Percentiles rank a stretch among this genome's conserved stretches.
These are phyloP conservation scores for Oscheius sp. DNA, from an alignment of 2,888 invertebrate genomes.

Conservation along the genomic window DNA sequence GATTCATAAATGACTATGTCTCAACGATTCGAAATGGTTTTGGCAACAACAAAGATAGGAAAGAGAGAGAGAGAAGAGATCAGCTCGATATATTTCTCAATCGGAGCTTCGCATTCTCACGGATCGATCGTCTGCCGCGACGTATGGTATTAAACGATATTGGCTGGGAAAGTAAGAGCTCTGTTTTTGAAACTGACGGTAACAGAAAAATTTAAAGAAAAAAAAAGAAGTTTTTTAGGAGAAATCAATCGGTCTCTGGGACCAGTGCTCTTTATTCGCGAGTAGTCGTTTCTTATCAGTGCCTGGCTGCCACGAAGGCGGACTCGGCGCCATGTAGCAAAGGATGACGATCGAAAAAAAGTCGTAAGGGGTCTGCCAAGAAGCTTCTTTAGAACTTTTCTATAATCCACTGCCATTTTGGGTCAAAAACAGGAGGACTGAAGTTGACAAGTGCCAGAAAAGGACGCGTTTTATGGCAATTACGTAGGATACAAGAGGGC, in stretches of 20 bases:
- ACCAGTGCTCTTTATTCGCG: conserved; percentile 38
- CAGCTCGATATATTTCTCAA: too few species aligned
- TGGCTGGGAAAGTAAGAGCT: conserved; percentile 6
- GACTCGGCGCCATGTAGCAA: conserved; percentile 32
- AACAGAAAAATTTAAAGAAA: background rate
- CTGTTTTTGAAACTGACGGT: background rate
- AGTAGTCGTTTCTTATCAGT: conserved; percentile 35
- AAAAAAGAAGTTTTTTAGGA: background rate
- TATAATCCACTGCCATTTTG: background rate
- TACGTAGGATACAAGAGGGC: too few species aligned
- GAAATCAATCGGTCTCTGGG: conserved; percentile 33
- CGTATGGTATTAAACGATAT: conserved; percentile 4
- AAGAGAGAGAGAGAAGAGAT: too few species aligned
- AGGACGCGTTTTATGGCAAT: too few species aligned
- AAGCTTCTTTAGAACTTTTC: background rate
- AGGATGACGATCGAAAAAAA: background rate
- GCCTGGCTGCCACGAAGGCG: conserved; percentile 37
- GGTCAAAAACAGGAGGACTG: background rate
- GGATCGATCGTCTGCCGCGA: conserved; percentile 4
- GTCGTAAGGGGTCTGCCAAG: background rate
- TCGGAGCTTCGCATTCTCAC: background rate
- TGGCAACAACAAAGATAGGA: background rate
- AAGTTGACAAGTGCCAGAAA: too few species aligned
- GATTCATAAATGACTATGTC: background rate
- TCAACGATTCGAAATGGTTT: background rate